Base-by-base conservation (phyloP, 2,113 vertebrate genomes). In the Hucho hucho region DNA sequence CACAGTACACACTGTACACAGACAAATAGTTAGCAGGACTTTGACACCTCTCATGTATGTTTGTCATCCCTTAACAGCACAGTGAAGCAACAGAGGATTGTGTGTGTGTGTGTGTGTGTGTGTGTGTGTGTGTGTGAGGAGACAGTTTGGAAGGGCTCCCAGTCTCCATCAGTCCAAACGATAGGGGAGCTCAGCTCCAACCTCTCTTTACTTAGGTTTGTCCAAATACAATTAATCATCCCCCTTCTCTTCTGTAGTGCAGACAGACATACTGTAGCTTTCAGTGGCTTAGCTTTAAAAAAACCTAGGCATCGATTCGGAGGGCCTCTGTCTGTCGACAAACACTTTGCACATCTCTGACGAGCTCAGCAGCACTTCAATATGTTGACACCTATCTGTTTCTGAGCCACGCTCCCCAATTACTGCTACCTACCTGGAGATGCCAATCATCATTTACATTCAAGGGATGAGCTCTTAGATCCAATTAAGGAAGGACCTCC, bases 361-460 rank as follows among this genome's bases (percentile, higher is more conserved):
- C 53, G 18, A 56, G 3, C 58, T 61, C 20, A 61, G 58, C n/a
- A 61, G 24, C 58, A 22, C 58, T n/a, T 61, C 6, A 22, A 3
- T 18, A 53, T 53, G 46, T 70, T 49, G 53, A 28, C 49, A 58
- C 16, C 24, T 12, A 9, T 26, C 53, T 28, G 72, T 28, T 32
- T 16, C 22, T 18, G 7, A 63, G 37, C 65, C 56, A 6, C 12
- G 14, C 67, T 59, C 59, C 58, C 74, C 43, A 65, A 70, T 77
- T 75, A 58, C 46, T 47, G 59, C 29, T 64, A 78, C 56, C 49
- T 47, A 70, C 24, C 75, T 79, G 83, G 18, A 56, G 43, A 72
- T 75, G 79, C 37, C 80, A 70, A 77, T 79, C 75, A 75, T 75
- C 75, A 70, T 79, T 67, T 75, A 43, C 80, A 82, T 84, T 84